These are phyloP conservation scores for Eueides isabella DNA, from an alignment of 1,140 invertebrate species.

Conservation along the genomic window DNA sequence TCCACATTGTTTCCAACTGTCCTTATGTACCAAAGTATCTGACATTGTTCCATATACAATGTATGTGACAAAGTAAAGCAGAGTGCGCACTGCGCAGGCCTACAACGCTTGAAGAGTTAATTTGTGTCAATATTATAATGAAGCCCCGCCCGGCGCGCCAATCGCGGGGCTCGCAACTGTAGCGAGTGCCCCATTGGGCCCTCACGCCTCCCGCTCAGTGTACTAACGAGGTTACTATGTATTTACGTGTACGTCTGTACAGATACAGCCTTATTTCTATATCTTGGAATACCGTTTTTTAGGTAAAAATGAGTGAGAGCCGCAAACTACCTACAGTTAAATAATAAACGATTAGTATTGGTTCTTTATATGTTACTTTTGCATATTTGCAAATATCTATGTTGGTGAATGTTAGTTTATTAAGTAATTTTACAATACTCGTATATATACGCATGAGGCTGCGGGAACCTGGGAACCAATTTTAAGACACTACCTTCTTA, in stretches of 20 bases:
- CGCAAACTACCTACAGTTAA: too few species aligned
- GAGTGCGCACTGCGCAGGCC: neutral
- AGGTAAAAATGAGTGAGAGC: too few species aligned
- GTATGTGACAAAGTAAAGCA: neutral
- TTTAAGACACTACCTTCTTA: too few species aligned
- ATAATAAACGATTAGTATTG: too few species aligned
- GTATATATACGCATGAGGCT: too few species aligned
- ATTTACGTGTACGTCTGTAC: neutral
- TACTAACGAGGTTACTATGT: neutral
- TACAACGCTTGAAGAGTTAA: slow-evolving; percentile 7
- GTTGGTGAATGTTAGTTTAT: too few species aligned
- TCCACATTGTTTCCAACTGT: too few species aligned
- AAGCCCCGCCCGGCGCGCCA: neutral
- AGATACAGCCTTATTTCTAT: slow-evolving; percentile 7
- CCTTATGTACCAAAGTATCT: neutral
- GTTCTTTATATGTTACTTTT: too few species aligned
- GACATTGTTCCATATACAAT: neutral
- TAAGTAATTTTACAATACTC: too few species aligned
- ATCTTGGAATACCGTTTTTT: too few species aligned
- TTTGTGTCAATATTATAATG: slow-evolving; percentile 13
- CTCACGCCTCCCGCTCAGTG: neutral
- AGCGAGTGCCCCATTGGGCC: neutral
- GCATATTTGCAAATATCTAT: too few species aligned
- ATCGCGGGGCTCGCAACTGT: neutral
- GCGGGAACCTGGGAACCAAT: too few species aligned